Conservation (phyloP, 2,113 vertebrate genomes). For the Eidolon helvum region DNA sequence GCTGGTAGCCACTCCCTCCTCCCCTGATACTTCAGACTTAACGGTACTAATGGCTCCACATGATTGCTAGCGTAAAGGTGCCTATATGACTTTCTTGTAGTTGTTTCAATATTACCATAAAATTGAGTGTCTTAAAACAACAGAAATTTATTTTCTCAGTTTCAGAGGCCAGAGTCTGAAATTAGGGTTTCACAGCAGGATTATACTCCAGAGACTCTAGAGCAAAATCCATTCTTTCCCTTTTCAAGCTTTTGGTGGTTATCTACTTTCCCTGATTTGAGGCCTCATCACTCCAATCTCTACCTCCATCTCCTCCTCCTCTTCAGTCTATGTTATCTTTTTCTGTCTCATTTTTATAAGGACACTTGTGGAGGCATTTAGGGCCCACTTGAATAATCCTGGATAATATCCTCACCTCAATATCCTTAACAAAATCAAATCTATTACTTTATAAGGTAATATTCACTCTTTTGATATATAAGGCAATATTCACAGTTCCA, state of each 20-base stretch:
- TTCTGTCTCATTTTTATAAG: neutral
- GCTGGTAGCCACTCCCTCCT: neutral
- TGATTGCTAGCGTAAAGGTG: neutral
- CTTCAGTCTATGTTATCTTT: neutral
- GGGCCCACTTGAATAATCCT: neutral
- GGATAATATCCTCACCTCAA: neutral
- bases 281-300: neutral
- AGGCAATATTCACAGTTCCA: neutral
- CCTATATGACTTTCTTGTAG: neutral
- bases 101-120: neutral
- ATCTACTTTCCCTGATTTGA: neutral
- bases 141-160: neutral
- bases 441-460: neutral
- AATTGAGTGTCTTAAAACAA: neutral
- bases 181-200: neutral
- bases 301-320: neutral
- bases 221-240: neutral
- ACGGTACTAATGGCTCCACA: accelerated
- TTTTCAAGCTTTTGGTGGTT: neutral
- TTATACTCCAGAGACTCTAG: neutral
- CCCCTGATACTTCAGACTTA: neutral
- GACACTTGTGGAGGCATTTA: neutral
- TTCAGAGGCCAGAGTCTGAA: neutral
- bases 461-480: neutral
- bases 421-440: neutral